Conservation (phyloP, 2,888 invertebrate genomes). For the Malthinus seriepunctatus region DNA sequence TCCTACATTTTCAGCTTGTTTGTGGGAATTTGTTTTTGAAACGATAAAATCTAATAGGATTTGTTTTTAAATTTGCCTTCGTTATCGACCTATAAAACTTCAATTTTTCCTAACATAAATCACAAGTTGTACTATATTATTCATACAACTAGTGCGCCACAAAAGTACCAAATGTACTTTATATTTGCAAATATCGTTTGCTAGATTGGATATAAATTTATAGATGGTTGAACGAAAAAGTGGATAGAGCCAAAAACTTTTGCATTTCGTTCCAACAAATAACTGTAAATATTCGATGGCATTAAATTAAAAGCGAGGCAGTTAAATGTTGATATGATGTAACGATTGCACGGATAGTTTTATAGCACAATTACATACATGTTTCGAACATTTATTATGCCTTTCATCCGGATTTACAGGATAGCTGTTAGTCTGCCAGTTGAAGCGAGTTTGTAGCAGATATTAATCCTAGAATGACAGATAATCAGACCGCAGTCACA, state of each 20-base stretch:
- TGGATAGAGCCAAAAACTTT: constrained; percentile 20
- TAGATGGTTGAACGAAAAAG: constrained; percentile 5
- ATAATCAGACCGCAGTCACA: constrained; percentile 39
- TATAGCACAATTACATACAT: constrained; percentile 39
- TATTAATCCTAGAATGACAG: constrained; percentile 41
- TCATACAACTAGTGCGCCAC: constrained; percentile 30
- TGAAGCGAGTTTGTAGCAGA: constrained; percentile 38
- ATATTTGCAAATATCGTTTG: constrained; percentile 34
- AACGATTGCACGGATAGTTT: constrained; percentile 37
- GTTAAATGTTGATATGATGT: constrained; percentile 33
- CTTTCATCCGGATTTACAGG: constrained; percentile 38
- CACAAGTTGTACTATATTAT: constrained; percentile 38
- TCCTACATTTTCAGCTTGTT: constrained; percentile 42
- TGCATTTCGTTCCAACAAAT: constrained; percentile 24
- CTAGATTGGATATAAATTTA: constrained; percentile 18
- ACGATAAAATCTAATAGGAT: constrained; percentile 47
- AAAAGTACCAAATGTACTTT: constrained; percentile 27
- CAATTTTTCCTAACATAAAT: constrained; percentile 43
- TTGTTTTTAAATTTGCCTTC: constrained; percentile 48
- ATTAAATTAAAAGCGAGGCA: constrained; percentile 27
- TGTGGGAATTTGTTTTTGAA: constrained; percentile 41
- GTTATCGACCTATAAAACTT: constrained; percentile 41
- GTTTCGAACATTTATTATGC: constrained; percentile 39
- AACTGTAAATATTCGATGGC: constrained; percentile 25
- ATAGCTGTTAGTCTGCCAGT: constrained; percentile 26